Evolutionary conservation across 2,113 vertebrate genomes (phyloP).

Genomic region (Gobius niger): DNA sequence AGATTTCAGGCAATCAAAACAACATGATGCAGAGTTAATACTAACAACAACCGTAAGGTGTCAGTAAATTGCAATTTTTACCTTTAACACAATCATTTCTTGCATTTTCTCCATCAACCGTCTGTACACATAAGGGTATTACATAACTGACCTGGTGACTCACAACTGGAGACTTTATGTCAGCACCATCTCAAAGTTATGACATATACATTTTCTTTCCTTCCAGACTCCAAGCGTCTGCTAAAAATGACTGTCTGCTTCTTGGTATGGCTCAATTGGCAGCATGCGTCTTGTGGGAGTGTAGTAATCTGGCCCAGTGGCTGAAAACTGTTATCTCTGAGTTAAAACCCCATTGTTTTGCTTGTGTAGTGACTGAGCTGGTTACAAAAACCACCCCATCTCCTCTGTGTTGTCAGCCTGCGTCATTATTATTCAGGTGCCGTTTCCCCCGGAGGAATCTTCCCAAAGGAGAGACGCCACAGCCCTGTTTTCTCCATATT

Average conservation of each 20-base stretch:
- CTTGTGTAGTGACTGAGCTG: constrained; percentile 43
- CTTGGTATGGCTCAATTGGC: constrained; percentile 12
- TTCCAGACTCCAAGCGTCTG: background rate
- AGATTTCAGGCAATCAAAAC: too few species aligned
- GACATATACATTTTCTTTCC: background rate
- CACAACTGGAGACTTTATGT: too few species aligned
- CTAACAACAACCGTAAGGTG: too few species aligned
- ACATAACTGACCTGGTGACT: too few species aligned
- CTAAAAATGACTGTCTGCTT: background rate
- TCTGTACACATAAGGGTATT: too few species aligned
- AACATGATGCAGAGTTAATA: too few species aligned
- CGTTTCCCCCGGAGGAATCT: constrained; percentile 45
- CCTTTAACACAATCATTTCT: too few species aligned
- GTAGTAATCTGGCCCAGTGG: constrained; percentile 20
- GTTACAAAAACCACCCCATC: constrained; percentile 40
- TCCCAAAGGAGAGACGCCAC: constrained; percentile 24
- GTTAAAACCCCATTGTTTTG: constrained; percentile 38
- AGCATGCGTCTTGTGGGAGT: constrained; percentile 40
- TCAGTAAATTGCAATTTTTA: too few species aligned
- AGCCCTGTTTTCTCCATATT: constrained; percentile 31
- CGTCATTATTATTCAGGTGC: constrained; percentile 58
- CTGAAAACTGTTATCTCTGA: constrained; percentile 49
- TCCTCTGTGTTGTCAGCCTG: constrained; percentile 38
- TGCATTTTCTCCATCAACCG: too few species aligned
- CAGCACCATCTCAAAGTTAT: too few species aligned